Conservation (phyloP, 2,888 invertebrate species). For the Epistrophella euchroma region DNA sequence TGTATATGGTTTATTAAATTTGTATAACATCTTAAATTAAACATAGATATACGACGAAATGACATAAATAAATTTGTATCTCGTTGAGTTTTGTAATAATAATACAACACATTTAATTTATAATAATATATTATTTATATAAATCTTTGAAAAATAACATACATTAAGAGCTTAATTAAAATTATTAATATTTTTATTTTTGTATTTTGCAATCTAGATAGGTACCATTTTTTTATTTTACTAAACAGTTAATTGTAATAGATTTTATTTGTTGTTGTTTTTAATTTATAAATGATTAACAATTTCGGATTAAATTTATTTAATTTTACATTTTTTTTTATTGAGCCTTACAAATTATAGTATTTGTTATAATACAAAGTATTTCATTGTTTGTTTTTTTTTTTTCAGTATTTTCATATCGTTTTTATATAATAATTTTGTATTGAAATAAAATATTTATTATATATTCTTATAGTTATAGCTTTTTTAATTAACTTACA, state of each 20-base stretch:
- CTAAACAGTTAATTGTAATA: slow-evolving; percentile 61
- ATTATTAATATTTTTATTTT: not conserved
- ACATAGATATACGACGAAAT: slow-evolving; percentile 1
- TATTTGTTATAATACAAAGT: not conserved
- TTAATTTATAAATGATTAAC: slow-evolving; percentile 2
- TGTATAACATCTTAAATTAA: slow-evolving; percentile 27
- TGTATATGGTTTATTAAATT: slow-evolving; percentile 1
- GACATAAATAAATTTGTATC: slow-evolving; percentile 19
- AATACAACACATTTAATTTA: slow-evolving; percentile 27
- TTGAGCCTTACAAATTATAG: not conserved
- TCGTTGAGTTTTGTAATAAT: slow-evolving; percentile 14
- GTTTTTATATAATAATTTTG: slow-evolving; percentile 4
- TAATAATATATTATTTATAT: slow-evolving; percentile 51
- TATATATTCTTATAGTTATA: slow-evolving; percentile 10
- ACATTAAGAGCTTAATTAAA: slow-evolving; percentile 13
- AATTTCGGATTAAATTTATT: not conserved
- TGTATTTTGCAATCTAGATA: slow-evolving; percentile 31
- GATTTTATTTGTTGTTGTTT: slow-evolving; percentile 4
- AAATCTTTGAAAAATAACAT: slow-evolving; percentile 51
- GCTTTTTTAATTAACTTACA: slow-evolving; percentile 49
- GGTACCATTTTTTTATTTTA: slow-evolving; percentile 38
- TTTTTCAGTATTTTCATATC: slow-evolving; percentile 4
- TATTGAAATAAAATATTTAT: slow-evolving; percentile 39
- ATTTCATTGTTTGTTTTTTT: slow-evolving; percentile 17
- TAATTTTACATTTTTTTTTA: not conserved